Evolutionary conservation across 2,797 vertebrate species (phyloP), one percentile per base, ranked within the genome.

Genomic region (Gastrophryne carolinensis): DNA sequence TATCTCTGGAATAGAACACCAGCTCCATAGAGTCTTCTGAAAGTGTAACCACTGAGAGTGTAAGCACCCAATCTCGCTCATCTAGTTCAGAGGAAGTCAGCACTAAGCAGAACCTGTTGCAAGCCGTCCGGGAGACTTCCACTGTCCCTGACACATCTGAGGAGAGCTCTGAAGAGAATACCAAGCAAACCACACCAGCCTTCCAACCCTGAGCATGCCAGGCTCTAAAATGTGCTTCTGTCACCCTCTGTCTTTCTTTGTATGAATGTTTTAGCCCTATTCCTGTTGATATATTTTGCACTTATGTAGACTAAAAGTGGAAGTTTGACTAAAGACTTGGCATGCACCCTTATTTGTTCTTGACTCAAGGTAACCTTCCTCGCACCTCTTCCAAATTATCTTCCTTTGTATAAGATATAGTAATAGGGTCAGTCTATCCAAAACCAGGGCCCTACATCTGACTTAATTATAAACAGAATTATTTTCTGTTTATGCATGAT

Each of bases 141-240:
- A n/a, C 37, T 23, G 53, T 49, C 7, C 75, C 75, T 24, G 35
- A 78, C 39, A 72, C 75, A 39, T 78, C 75, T 9, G 75, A 78
- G 12, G 68, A 78, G 11, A 78, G 75, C 75, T 78, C 75, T 12
- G 75, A 78, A 27, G 75, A 78, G 6, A 58, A 2, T 49, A 66
- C 68, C 15, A 19, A 3, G 32, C 15, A 30, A 2, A 23, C 50
- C 13, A n/a, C n/a, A n/a, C 61, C 52, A 1, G n/a, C 26, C 13
- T 64, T 78, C 27, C 29, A 72, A 41, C 27, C 30, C 21, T 62
- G 17, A 72, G 11, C 5, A n/a, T 7, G 5, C 19, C 5, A 15
- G 5, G 9, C 9, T n/a, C n/a, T 52, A 17, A 13, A 15, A 19
- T 21, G 13, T 26, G 24, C 24, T 50, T 17, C 52, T 75, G 32